These are phyloP conservation scores for Monodelphis domestica DNA, from an alignment of 2,797 vertebrate genomes.

Conservation along the genomic window DNA sequence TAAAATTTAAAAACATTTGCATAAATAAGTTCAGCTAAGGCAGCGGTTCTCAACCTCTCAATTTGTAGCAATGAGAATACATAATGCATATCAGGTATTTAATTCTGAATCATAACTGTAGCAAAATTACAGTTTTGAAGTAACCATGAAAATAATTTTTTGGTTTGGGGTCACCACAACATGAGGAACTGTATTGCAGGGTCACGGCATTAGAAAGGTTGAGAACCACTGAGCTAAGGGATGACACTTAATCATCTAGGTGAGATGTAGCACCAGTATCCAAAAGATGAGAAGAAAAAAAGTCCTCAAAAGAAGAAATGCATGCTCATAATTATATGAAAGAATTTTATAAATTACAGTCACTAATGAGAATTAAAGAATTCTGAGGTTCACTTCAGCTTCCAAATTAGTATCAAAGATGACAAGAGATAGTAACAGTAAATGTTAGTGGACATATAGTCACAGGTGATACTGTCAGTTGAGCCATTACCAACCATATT, in stretches of 20 bases:
- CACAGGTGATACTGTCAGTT: not conserved
- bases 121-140: too few relatives aligned
- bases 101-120: too few relatives aligned
- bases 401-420: not conserved
- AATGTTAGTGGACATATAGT: not conserved
- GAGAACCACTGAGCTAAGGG: not conserved
- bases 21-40: not conserved
- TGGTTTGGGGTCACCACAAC: too few relatives aligned
- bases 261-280: not conserved
- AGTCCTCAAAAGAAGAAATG: not conserved
- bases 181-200: too few relatives aligned
- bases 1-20: not conserved
- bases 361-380: not conserved
- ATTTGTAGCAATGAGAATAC: too few relatives aligned
- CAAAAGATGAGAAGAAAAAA: not conserved
- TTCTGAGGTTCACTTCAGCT: not conserved
- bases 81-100: too few relatives aligned
- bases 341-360: not conserved
- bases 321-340: not conserved
- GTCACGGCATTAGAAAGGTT: too few relatives aligned
- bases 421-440: not conserved
- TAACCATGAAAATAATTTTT: too few relatives aligned
- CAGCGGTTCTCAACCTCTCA: too few relatives aligned
- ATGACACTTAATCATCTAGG: not conserved
- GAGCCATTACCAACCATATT: not conserved